These are phyloP conservation scores for Leontopithecus rosalia DNA, from an alignment of 2,797 vertebrate species.

Conservation along the genomic window DNA sequence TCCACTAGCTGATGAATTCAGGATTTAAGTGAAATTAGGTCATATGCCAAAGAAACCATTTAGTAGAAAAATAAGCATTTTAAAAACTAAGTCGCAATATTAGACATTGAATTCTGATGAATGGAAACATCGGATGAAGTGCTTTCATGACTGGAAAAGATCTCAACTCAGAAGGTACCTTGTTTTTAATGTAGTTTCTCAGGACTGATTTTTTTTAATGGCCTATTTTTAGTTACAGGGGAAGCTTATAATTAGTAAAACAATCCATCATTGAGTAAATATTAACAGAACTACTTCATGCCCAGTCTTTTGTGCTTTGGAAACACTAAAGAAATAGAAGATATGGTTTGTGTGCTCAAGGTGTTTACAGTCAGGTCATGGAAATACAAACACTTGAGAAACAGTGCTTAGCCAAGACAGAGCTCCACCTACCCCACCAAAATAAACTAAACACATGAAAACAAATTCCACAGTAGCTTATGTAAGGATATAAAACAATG, in stretches of 20 bases:
- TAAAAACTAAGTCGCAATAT: neutral
- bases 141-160: conserved; percentile 25
- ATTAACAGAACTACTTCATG: neutral
- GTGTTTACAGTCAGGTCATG: neutral
- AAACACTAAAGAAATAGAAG: neutral
- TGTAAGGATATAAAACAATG: neutral
- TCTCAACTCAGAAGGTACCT: neutral
- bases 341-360: neutral
- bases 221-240: conserved; percentile 42
- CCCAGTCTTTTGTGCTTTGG: neutral
- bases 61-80: conserved; percentile 55
- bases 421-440: neutral
- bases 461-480: neutral
- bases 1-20: conserved; percentile 22
- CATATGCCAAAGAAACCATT: conserved; percentile 32
- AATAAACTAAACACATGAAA: neutral
- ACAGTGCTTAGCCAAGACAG: neutral
- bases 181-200: neutral
- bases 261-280: neutral
- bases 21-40: conserved; percentile 54
- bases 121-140: neutral
- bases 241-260: neutral
- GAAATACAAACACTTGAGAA: neutral
- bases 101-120: conserved; percentile 7
- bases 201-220: neutral